Conservation (phyloP, 1,140 invertebrate genomes). For the Dendroctonus valens region DNA sequence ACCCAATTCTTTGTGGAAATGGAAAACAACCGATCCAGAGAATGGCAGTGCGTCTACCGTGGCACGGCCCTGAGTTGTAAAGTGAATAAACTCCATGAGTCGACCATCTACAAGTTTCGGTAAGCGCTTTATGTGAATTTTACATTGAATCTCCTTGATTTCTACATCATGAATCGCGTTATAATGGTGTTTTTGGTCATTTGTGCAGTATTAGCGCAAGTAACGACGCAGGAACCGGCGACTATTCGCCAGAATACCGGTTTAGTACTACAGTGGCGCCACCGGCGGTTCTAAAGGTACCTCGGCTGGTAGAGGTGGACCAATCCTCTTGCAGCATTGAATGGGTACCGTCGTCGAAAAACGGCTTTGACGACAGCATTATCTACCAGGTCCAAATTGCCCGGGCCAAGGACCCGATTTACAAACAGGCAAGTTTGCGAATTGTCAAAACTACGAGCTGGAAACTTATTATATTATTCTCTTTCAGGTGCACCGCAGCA, state of each 20-base stretch:
- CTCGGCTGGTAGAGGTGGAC: slow-evolving; percentile 56
- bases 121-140: neutral
- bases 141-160: too few species aligned
- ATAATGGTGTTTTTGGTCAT: neutral
- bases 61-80: slow-evolving; percentile 74
- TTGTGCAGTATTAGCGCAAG: slow-evolving; percentile 67
- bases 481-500: slow-evolving; percentile 68
- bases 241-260: slow-evolving; percentile 66
- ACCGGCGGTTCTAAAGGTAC: slow-evolving; percentile 71
- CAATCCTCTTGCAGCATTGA: slow-evolving; percentile 55
- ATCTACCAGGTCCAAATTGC: slow-evolving; percentile 66
- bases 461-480: neutral
- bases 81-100: slow-evolving; percentile 76
- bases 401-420: slow-evolving; percentile 60
- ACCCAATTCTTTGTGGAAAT: slow-evolving; percentile 79
- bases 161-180: too few species aligned
- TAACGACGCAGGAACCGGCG: slow-evolving; percentile 80
- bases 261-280: slow-evolving; percentile 75
- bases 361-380: slow-evolving; percentile 60
- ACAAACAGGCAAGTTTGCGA: slow-evolving; percentile 55
- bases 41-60: slow-evolving; percentile 75
- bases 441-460: neutral
- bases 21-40: slow-evolving; percentile 62
- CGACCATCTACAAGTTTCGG: slow-evolving; percentile 72
- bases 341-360: slow-evolving; percentile 56